Base-by-base conservation (phyloP, 2,113 vertebrate genomes). In the Oriolus oriolus region DNA sequence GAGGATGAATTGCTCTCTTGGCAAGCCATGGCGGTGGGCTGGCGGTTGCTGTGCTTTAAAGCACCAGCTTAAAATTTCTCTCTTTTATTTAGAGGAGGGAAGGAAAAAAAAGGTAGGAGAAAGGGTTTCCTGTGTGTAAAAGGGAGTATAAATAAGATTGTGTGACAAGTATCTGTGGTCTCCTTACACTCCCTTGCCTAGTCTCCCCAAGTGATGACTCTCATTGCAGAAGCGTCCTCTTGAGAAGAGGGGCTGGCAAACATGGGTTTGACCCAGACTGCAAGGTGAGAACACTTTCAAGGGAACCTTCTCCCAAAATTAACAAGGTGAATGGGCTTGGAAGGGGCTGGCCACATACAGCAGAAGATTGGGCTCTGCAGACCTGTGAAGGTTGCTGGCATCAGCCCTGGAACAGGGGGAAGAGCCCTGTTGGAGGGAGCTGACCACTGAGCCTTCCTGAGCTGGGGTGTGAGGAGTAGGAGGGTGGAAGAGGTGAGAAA, bases 1-100 rank as follows among this genome's bases (percentile, higher is more conserved):
- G 79, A 89, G 91, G 88, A 96, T 96, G 96, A 95, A 96, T 96
- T 96, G 96, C 95, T 95, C 88, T 95, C 96, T 92, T 96, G 96
- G 93, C 93, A 94, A 92, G 91, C 89, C 89, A 52, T 79, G 81
- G 90, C 95, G 94, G 95, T 92, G 93, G 84, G 65, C 64, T 93
- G 82, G 83, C 73, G 1, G 90, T 94, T 92, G 93, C 93, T 94
- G 87, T 82, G 79, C 94, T 94, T 96, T 96, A 96, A 95, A 95
- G 93, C 85, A 84, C 91, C 93, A 86, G 94, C 87, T 94, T 96
- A 95, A 97, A 96, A 74, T 93, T 93, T 96, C 89, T 95, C 54
- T 22, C 92, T 84, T 95, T 97, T 81, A 78, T 94, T 92, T 87
- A 79, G 60, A 87, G 16, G 42, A 65, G n/a, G 3, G 10, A n/a